phyloP scores from a whole-genome alignment of 2,888 invertebrate species.

The Harpagoxenus sublaevis region DNA sequence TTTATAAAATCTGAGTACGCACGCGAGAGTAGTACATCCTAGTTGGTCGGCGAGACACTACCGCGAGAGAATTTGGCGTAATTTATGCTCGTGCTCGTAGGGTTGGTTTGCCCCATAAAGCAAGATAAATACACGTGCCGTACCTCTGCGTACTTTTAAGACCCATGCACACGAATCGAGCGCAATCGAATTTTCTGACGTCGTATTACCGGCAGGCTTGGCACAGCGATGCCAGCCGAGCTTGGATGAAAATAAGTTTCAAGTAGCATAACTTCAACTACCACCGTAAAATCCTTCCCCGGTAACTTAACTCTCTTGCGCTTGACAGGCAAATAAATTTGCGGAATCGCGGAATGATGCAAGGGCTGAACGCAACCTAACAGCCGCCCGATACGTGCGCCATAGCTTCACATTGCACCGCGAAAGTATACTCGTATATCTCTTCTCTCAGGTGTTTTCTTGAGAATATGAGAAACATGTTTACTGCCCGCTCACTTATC shows the following conservation, averaged over 20 bases:
- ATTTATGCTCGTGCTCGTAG: conserved; percentile 78
- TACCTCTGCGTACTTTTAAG: conserved; percentile 64
- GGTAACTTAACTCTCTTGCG: conserved; percentile 34
- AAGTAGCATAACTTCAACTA: conserved; percentile 38
- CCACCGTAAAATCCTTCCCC: conserved; percentile 36
- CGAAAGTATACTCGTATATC: conserved; percentile 68
- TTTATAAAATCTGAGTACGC: conserved; percentile 76
- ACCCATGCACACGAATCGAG: conserved; percentile 65
- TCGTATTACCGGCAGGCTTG: neutral
- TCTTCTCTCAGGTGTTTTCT: conserved; percentile 67
- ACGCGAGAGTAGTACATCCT: conserved; percentile 64
- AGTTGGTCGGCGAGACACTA: conserved; percentile 20
- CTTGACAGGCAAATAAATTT: conserved; percentile 45
- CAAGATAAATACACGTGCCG: conserved; percentile 77
- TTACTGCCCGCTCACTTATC: conserved; percentile 56
- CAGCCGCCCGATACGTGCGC: conserved; percentile 41
- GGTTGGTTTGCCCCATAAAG: conserved; percentile 78
- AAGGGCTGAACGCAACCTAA: conserved; percentile 52
- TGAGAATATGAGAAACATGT: conserved; percentile 69
- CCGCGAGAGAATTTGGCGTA: conserved; percentile 67
- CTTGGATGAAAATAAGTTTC: conserved; percentile 41
- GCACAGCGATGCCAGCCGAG: neutral
- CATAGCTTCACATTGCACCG: conserved; percentile 51
- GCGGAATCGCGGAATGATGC: conserved; percentile 46
- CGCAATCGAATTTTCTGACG: conserved; percentile 44